Conservation (phyloP, 2,888 invertebrate genomes). For the Drosophila kokeensis region DNA sequence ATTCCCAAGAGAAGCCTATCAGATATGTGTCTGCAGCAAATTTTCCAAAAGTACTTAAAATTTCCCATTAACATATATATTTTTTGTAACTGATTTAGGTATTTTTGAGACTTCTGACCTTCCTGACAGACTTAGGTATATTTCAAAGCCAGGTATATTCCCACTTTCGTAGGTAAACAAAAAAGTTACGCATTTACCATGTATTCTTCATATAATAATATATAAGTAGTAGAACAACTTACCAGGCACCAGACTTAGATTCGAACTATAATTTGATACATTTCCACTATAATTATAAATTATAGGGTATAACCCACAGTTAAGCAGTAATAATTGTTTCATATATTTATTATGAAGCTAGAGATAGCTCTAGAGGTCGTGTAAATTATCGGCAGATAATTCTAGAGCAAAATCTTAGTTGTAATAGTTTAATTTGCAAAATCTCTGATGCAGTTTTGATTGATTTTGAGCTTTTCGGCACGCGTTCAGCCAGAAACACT, state of each 20-base stretch:
- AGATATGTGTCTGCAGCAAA: background rate
- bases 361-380: background rate
- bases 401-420: background rate
- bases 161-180: slow-evolving; percentile 2
- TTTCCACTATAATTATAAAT: background rate
- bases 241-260: background rate
- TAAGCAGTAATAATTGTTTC: background rate
- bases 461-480: background rate
- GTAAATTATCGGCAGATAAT: background rate
- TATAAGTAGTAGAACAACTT: background rate
- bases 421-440: background rate
- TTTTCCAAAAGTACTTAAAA: slow-evolving; percentile 11
- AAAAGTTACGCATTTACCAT: background rate
- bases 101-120: background rate
- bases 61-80: background rate
- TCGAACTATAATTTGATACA: slow-evolving; percentile 16
- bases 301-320: background rate
- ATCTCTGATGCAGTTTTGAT: background rate
- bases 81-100: slow-evolving; percentile 12
- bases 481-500: slow-evolving; percentile 1
- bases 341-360: background rate
- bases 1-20: background rate
- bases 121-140: background rate
- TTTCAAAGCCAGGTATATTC: slow-evolving; percentile 7
- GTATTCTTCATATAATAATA: background rate